phyloP scores from a whole-genome alignment of 2,113 vertebrate genomes.

The Urocitellus parryii region DNA sequence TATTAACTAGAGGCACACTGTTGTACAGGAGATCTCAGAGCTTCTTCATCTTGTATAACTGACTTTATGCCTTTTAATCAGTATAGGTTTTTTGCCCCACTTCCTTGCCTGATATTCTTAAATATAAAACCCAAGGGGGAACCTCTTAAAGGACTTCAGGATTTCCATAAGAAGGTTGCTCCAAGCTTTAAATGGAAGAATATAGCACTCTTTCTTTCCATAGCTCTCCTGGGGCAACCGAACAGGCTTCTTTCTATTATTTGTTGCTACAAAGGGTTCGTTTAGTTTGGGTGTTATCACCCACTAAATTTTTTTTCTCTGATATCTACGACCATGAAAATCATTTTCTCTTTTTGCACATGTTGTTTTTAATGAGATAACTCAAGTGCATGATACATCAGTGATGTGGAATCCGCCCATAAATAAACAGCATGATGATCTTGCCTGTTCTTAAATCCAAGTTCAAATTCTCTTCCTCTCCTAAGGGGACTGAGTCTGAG shows the following conservation, averaged over 20 bases:
- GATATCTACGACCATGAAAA: neutral
- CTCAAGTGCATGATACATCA: neutral
- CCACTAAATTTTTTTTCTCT: neutral
- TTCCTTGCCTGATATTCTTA: neutral
- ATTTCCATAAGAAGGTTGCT: neutral
- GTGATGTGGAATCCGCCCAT: neutral
- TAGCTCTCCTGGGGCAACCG: neutral
- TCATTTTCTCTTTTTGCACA: neutral
- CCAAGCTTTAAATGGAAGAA: neutral
- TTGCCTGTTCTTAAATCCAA: conserved; percentile 3
- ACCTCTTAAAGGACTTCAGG: neutral
- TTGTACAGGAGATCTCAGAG: neutral
- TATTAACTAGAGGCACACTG: neutral
- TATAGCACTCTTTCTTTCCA: neutral
- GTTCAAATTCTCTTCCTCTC: neutral
- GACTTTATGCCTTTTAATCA: too few species aligned
- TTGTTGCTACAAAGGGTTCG: neutral
- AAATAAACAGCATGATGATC: neutral
- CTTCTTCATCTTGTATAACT: neutral
- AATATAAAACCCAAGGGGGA: neutral
- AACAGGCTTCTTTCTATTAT: neutral
- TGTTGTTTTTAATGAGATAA: neutral
- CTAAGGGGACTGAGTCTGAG: neutral
- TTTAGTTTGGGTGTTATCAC: neutral
- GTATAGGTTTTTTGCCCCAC: neutral